These are phyloP conservation scores for Cheirogaleus major DNA, from an alignment of 2,797 vertebrate genomes.

Conservation along the genomic window DNA sequence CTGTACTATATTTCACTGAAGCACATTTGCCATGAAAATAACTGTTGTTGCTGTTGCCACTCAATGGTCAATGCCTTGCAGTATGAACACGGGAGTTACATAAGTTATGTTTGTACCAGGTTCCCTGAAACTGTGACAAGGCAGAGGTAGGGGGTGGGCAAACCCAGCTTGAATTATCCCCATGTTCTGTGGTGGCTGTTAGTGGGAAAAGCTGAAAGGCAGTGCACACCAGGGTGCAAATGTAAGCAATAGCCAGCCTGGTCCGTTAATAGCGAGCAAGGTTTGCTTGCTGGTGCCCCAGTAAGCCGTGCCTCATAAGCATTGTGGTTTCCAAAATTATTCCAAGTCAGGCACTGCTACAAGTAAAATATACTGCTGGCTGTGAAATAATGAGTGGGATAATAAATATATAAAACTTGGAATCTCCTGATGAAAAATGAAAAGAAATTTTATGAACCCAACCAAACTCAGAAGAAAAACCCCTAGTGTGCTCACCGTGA, in stretches of 20 bases:
- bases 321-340: slow-evolving; percentile 78
- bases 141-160: background rate
- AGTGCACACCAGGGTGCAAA: slow-evolving; percentile 64
- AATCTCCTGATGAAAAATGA: slow-evolving; percentile 79
- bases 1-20: slow-evolving; percentile 68
- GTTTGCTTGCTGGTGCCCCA: slow-evolving; percentile 62
- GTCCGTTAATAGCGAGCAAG: slow-evolving; percentile 71
- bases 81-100: slow-evolving; percentile 49
- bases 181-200: slow-evolving; percentile 49
- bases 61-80: slow-evolving; percentile 67
- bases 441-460: slow-evolving; percentile 74
- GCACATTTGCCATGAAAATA: slow-evolving; percentile 61
- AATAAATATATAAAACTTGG: slow-evolving; percentile 79
- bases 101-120: slow-evolving; percentile 67
- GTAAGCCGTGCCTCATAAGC: slow-evolving; percentile 72
- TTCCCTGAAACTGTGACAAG: slow-evolving; percentile 62
- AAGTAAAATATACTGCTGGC: slow-evolving; percentile 79
- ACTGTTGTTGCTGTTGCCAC: slow-evolving; percentile 52
- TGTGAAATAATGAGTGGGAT: slow-evolving; percentile 79
- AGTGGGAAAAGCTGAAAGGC: background rate
- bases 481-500: slow-evolving; percentile 67
- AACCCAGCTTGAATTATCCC: slow-evolving; percentile 51
- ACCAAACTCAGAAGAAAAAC: slow-evolving; percentile 69
- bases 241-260: slow-evolving; percentile 67
- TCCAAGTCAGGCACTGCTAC: slow-evolving; percentile 76